Conservation (phyloP, 1,140 invertebrate species). For the Sarcophaga peregrina region DNA sequence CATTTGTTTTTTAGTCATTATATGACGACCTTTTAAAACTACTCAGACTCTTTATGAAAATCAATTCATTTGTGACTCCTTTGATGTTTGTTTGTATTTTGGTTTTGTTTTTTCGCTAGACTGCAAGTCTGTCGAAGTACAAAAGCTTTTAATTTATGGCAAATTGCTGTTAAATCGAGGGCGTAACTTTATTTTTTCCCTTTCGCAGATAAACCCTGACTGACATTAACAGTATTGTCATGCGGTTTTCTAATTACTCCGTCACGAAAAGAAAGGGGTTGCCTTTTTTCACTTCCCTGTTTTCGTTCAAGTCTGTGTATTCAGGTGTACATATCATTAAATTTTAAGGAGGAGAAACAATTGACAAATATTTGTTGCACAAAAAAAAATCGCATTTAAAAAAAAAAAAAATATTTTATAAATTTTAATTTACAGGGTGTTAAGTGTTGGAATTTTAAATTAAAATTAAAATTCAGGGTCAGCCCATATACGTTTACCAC, state of each 20-base stretch:
- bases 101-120: background rate
- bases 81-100: too few relatives aligned
- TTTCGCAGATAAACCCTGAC: background rate
- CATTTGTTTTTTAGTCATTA: background rate
- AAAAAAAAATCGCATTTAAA: too few relatives aligned
- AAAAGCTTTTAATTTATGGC: constrained; percentile 24
- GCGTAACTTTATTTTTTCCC: constrained; percentile 18
- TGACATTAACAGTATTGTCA: constrained; percentile 12
- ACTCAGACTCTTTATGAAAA: background rate
- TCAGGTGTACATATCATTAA: constrained; percentile 23
- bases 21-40: background rate
- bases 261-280: background rate
- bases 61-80: background rate
- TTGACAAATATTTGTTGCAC: background rate
- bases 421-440: too few relatives aligned
- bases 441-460: too few relatives aligned
- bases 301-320: background rate
- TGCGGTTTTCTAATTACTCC: constrained; percentile 29
- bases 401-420: too few relatives aligned
- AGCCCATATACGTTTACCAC: too few relatives aligned
- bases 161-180: constrained; percentile 32
- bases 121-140: background rate
- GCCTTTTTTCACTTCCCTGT: too few relatives aligned
- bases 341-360: background rate
- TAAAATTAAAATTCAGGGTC: too few relatives aligned